Percentiles rank a stretch among this genome's conserved stretches.
These are phyloP conservation scores for Oscheius sp. DNA, from an alignment of 1,140 invertebrate genomes.

Conservation along the genomic window DNA sequence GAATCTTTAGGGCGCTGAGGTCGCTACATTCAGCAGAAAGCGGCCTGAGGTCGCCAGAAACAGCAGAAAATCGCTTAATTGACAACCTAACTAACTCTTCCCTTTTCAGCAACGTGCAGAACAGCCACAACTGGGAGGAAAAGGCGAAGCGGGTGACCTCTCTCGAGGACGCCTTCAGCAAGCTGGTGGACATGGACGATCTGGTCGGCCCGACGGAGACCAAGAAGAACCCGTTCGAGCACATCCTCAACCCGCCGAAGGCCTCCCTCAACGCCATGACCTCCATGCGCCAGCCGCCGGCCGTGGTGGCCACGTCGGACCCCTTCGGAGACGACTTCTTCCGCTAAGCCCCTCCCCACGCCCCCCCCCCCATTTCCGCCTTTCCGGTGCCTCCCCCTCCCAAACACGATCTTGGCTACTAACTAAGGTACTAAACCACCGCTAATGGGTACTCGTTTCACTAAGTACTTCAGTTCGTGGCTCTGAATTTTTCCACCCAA, in stretches of 20 bases:
- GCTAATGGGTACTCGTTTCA: no score
- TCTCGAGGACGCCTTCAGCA: conserved; percentile 57
- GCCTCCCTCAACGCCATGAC: conserved; percentile 37
- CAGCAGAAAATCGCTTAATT: no score
- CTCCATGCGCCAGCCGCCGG: conserved; percentile 1
- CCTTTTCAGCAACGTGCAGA: neutral
- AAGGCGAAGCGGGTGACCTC: conserved; percentile 42
- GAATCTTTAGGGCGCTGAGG: no score
- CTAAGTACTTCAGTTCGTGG: no score
- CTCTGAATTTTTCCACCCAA: no score
- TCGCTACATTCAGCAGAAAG: no score
- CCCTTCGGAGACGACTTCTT: conserved; percentile 51
- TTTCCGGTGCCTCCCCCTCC: no score
- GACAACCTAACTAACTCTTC: no score
- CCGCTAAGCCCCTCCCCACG: conserved; percentile 69
- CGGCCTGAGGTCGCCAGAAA: no score
- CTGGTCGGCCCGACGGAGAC: conserved; percentile 43
- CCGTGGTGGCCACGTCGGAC: conserved; percentile 34
- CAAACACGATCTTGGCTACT: no score
- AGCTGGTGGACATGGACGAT: conserved; percentile 57
- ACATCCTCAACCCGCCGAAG: conserved; percentile 53
- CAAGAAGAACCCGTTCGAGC: conserved; percentile 56
- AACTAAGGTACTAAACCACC: no score
- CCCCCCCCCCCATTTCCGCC: neutral
- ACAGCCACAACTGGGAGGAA: neutral